These are phyloP conservation scores for Tadarida brasiliensis DNA, from an alignment of 2,797 vertebrate species.

Conservation along the genomic window DNA sequence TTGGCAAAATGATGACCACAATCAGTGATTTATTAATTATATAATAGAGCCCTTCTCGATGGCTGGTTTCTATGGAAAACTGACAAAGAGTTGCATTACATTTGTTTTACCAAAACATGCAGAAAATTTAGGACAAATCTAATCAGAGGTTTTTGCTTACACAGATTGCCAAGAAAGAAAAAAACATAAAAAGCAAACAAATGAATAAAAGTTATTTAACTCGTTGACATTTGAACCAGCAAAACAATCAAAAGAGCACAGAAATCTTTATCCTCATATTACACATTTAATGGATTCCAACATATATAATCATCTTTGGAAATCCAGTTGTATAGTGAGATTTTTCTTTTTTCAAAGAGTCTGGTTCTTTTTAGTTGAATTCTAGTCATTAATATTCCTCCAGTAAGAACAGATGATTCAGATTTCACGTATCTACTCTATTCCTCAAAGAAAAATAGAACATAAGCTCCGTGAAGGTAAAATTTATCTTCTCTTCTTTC, in stretches of 20 bases:
- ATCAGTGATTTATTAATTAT: background rate
- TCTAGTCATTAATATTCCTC: background rate
- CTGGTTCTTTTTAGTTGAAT: background rate
- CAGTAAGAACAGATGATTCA: background rate
- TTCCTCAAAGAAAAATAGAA: background rate
- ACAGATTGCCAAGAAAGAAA: slow-evolving; percentile 46
- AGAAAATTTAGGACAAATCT: slow-evolving; percentile 63
- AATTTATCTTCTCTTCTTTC: background rate
- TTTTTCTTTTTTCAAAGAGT: background rate
- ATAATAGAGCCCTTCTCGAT: background rate
- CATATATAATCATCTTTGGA: background rate
- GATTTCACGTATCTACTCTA: background rate
- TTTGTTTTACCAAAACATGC: slow-evolving; percentile 48
- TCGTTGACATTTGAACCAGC: slow-evolving; percentile 47
- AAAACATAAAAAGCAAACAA: slow-evolving; percentile 59
- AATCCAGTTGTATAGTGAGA: background rate
- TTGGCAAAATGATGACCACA: background rate
- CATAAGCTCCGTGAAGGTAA: background rate
- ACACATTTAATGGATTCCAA: slow-evolving; percentile 26
- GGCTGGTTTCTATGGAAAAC: slow-evolving; percentile 7
- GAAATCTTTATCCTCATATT: background rate
- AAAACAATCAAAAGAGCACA: slow-evolving; percentile 41
- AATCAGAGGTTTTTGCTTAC: slow-evolving; percentile 46
- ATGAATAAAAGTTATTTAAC: slow-evolving; percentile 39
- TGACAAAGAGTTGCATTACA: background rate